Base-by-base conservation (phyloP, 2,113 vertebrate genomes). In the Clarias magur region DNA sequence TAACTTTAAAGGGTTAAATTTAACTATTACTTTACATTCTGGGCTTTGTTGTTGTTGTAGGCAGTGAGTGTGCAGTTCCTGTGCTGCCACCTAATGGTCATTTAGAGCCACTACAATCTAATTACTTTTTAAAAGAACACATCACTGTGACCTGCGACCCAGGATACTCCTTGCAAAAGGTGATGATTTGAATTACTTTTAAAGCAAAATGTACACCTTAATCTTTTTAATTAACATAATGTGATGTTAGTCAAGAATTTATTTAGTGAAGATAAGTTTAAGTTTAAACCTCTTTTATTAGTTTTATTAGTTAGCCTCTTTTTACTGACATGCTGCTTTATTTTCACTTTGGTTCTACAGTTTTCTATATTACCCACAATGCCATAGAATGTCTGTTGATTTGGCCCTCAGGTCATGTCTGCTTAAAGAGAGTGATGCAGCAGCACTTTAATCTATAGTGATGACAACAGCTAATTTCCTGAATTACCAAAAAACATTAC, bases 71-170 rank as follows among this genome's bases (percentile, higher is more conserved):
- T 70, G 93, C 95, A 1, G 84, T 90, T 19, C 94, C 95, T 67
- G 90, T 94, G 48, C 89, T 93, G 3, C 96, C 96, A 0, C 86
- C 91, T 53, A 93, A 97, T 21, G 94, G 95, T 57, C 93, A 95
- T 92, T 93, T 98, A 0, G 96, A 95, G 82, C 97, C 98, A 4
- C 83, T 94, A 76, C 97, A 97, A 92, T 93, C 95, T 82, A 95
- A 94, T 7, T 99, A 98, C 90, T 96, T 92, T 68, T 99, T 98
- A 90, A 98, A 96, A 94, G 97, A 99, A 88, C 97, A 99, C 87
- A 88, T 96, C 85, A 94, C 97, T 62, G 86, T 99, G 92, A 97
- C 94, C 87, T 99, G 98, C 93, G 94, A 96, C 86, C 91, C 93
- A 0, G 98, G 98, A 82, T 97, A 96, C 94, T 93, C 91, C 86